Base-by-base conservation (phyloP, 2,888 invertebrate species). In the Penaeus monodon region DNA sequence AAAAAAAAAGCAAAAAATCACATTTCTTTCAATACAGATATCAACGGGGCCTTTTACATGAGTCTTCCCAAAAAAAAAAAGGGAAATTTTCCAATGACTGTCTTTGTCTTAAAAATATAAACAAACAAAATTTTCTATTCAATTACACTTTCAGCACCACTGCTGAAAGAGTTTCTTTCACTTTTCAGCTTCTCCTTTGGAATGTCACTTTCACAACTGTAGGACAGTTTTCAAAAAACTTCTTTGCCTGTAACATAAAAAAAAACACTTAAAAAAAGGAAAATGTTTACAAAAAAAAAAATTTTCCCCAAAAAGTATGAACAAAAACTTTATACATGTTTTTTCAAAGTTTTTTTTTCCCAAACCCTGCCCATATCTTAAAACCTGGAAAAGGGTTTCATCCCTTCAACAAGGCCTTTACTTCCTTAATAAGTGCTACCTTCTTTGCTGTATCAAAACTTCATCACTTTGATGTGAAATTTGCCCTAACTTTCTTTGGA, bases 151-250 rank as follows among this genome's bases (percentile, higher is more conserved):
- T 94, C 93, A 33, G 96, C 98, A 84, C 99, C 98, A 84, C 97
- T 94, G 97, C 97, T 86, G 94, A 93, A 65, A 99, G 92, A 0
- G 96, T 95, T 91, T 96, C 96, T 92, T 97, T 97, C 29, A 99
- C 92, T 97, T 96, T 81, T 99, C 99, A 1, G 99, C 98, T 92
- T 99, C 99, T 98, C 98, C 93, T 99, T 99, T 7, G 95, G 93
- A 90, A 99, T 93, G 91, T 99, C 98, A 68, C 95, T 92, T 97
- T 98, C 0, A 99, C 96, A 66, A 97, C 93, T 44, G 96, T 95
- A 0, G 99, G 99, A 0, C 95, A 95, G 91, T 97, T 96, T 93
- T 99, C 99, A 0, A 99, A 98, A 93, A 99, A 99, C 93, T 99
- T 99, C 93, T 99, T 99, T 0, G 99, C 98, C 94, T 99, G 95